Evolutionary conservation across 92 coral and sea anemone species (phyloP), one percentile per base, ranked within the genome.

Genomic region (Epizoanthus fatuus): DNA sequence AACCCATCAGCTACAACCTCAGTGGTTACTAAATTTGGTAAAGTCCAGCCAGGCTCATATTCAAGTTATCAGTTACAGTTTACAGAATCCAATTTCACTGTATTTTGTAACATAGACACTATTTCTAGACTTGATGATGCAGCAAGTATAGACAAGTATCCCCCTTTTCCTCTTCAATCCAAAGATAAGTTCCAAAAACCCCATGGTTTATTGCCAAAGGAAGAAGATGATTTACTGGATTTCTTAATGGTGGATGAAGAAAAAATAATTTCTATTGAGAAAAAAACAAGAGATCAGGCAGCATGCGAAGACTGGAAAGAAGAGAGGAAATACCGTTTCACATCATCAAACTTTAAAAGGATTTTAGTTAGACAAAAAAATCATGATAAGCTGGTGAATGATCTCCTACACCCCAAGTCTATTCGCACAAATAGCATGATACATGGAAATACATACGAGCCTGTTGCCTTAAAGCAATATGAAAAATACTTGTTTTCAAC

Each of bases 51-150:
- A 19, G 94, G 94, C 1, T 93, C 96, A 47, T 87, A 56, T 81
- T 88, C 71, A 12, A 87, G 91, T 59, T 93, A 90, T 54, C 96
- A 90, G 54, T 89, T 93, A 17, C 67, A 71, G 59, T 84, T 90
- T 59, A 90, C 96, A 49, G 90, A 93, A 84, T 70, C 87, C n/a
- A 90, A 90, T 70, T 87, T 90, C 69, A 53, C 68, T 74, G 94
- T 87, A 22, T 85, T 53, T 75, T 85, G 90, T 70, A 64, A 91
- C 72, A 65, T 87, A 53, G 80, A 40, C 64, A 63, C 91, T 71
- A 78, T 90, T 22, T 59, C 87, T 60, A 81, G 95, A 83, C 16
- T 81, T 25, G 80, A 7, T 62, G 63, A 40, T 69, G 73, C 47
- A 3, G 38, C 63, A 13, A 71, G 25, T 63, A 53, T 65, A 35